Evolutionary conservation across 2,113 vertebrate species (phyloP), one percentile per base, ranked within the genome.

Genomic region (Triplophysa rosa): DNA sequence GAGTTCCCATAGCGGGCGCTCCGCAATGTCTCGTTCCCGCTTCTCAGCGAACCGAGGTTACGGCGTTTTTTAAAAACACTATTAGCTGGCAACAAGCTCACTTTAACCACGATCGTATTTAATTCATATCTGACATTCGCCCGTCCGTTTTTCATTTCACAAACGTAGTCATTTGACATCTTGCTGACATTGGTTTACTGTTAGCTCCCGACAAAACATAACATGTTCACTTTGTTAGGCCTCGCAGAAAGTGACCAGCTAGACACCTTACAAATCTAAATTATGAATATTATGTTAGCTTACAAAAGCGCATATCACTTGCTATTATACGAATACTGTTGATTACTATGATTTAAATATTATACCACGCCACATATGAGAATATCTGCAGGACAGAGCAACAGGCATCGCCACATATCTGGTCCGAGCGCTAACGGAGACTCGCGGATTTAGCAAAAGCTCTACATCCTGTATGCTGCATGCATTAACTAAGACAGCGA

Each of bases 391-490:
- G 37, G 17, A 26, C n/a, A 52, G 24, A 26, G 61, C 73, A 65
- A 65, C 73, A 65, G 73, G 73, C 61, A 49, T 49, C 11, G 58
- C 12, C 11, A 3, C 26, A 26, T 73, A 45, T 21, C 3, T 29
- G 24, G n/a, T 52, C 3, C 29, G 14, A 17, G 74, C 45, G 74
- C 61, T 77, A 65, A 77, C 62, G 62, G 26, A 65, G 61, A 17
- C 58, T 75, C 72, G 10, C 40, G 42, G 59, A 52, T 13, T 64
- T 77, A 77, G 74, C 74, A 21, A 10, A 7, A 24, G 74, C 45
- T 65, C 5, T 5, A 65, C 62, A 77, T 77, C 74, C 74, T 37
- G 17, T 10, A n/a, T 23, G 59, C 72, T 63, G 40, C 72, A 29
- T 26, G 62, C 58, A 47, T 21, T 29, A 42, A 37, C 33, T 37